Percentiles rank a stretch among this genome's conserved stretches.
phyloP scores from a whole-genome alignment of 2,113 vertebrate genomes.

The Mixornis gularis region DNA sequence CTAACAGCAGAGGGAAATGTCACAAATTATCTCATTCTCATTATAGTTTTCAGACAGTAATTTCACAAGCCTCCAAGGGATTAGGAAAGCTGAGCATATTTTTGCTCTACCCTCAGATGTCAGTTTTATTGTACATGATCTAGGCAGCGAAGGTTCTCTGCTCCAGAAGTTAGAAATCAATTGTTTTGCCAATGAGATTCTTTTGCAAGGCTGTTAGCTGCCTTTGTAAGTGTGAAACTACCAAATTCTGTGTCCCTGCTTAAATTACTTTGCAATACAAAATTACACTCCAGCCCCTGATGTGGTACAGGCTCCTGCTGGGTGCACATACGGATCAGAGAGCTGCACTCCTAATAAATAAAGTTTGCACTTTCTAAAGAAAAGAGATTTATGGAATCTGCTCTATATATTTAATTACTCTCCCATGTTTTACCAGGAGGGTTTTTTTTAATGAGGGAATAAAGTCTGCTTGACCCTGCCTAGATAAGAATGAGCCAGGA shows the following conservation, averaged over 20 bases:
- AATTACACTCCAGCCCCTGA: background rate
- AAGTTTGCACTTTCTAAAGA: background rate
- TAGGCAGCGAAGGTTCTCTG: background rate
- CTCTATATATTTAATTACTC: background rate
- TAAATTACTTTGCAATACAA: background rate
- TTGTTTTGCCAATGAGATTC: constrained; percentile 26
- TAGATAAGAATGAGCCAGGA: background rate
- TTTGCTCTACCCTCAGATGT: constrained; percentile 29
- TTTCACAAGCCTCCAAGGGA: constrained; percentile 56
- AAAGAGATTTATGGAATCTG: background rate
- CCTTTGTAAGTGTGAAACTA: constrained; percentile 10
- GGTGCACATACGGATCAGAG: background rate
- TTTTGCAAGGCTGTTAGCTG: background rate
- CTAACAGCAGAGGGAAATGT: constrained; percentile 62
- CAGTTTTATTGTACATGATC: constrained; percentile 51
- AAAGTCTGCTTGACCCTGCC: background rate
- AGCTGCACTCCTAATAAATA: background rate
- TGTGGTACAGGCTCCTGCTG: background rate
- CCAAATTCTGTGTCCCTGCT: background rate
- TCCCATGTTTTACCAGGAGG: background rate
- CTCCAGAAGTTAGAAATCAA: constrained; percentile 41
- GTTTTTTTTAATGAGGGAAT: background rate
- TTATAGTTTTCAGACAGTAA: constrained; percentile 60
- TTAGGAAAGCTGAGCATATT: constrained; percentile 29
- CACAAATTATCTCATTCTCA: constrained; percentile 65